A percentile compares a stretch with the other conserved stretches of the same genome.
Conservation (phyloP, 1,140 invertebrate genomes). For the Lucilia sericata region DNA sequence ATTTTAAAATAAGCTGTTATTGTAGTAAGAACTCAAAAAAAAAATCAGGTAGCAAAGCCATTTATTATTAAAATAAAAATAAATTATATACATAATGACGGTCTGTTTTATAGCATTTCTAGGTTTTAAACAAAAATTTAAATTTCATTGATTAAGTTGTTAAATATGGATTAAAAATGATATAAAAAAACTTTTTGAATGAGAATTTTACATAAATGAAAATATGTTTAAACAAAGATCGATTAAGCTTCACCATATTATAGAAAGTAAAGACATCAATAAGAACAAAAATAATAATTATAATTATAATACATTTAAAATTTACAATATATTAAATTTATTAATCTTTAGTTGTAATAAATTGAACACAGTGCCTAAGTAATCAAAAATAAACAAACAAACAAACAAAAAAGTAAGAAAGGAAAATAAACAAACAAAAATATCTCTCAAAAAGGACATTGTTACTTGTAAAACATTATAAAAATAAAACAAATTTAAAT, state of each 20-base stretch:
- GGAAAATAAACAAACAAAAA: not conserved
- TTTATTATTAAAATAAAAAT: conserved; percentile 31
- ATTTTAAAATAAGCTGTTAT: conserved; percentile 34
- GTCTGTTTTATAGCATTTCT: conserved; percentile 41
- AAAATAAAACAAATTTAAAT: conserved; percentile 37
- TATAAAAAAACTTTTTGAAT: conserved; percentile 33
- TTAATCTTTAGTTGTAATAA: conserved; percentile 66
- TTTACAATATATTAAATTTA: conserved; percentile 41
- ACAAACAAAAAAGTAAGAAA: not conserved
- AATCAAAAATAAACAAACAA: conserved; percentile 57
- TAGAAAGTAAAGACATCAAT: conserved; percentile 32
- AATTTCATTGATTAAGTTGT: conserved; percentile 40
- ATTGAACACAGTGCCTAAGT: conserved; percentile 68
- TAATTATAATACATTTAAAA: conserved; percentile 21
- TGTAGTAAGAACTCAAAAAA: conserved; percentile 28
- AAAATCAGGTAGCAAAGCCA: conserved; percentile 41
- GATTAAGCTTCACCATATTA: conserved; percentile 27
- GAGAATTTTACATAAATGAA: conserved; percentile 34
- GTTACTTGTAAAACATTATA: conserved; percentile 56
- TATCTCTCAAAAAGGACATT: conserved; percentile 61
- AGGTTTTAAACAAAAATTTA: conserved; percentile 32
- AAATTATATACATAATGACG: conserved; percentile 32
- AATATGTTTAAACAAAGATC: conserved; percentile 27
- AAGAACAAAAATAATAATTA: conserved; percentile 10
- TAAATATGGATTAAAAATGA: conserved; percentile 28